Evolutionary conservation across 2,113 vertebrate species (phyloP).

Genomic region (Solea solea): DNA sequence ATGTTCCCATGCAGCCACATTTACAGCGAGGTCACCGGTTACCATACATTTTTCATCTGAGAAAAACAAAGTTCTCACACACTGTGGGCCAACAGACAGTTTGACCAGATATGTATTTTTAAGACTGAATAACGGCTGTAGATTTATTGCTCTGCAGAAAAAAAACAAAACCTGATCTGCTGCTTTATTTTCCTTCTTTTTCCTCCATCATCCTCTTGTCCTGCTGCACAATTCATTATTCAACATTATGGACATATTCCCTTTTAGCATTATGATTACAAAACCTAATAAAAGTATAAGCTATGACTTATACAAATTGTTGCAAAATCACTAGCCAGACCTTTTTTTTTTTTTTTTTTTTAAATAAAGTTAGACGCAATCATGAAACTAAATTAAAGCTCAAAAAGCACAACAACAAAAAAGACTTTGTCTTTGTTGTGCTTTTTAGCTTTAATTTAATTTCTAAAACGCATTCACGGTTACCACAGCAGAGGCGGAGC

Average conservation of each 20-base stretch:
- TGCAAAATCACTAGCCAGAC: too few relatives aligned
- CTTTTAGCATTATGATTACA: neutral
- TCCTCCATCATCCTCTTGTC: neutral
- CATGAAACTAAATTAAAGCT: neutral
- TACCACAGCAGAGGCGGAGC: too few relatives aligned
- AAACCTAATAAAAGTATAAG: neutral
- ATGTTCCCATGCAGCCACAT: slow-evolving; percentile 34
- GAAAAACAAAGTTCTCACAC: slow-evolving; percentile 47
- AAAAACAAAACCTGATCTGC: slow-evolving; percentile 34
- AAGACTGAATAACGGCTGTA: slow-evolving; percentile 44
- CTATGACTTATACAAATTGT: too few relatives aligned
- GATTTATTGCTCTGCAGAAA: slow-evolving; percentile 33
- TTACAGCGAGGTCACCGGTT: slow-evolving; percentile 33
- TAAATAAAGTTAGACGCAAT: neutral
- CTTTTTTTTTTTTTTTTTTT: too few relatives aligned
- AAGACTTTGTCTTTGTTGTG: too few relatives aligned
- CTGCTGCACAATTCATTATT: neutral
- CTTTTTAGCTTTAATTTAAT: too few relatives aligned
- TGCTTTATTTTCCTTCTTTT: neutral
- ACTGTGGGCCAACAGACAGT: slow-evolving; percentile 8
- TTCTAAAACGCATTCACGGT: too few relatives aligned
- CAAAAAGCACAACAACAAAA: neutral
- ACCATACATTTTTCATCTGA: slow-evolving; percentile 25
- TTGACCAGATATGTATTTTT: slow-evolving; percentile 25
- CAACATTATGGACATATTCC: neutral